phyloP scores from a whole-genome alignment of 1,140 invertebrate species.

The Rhynchophorus ferrugineus region DNA sequence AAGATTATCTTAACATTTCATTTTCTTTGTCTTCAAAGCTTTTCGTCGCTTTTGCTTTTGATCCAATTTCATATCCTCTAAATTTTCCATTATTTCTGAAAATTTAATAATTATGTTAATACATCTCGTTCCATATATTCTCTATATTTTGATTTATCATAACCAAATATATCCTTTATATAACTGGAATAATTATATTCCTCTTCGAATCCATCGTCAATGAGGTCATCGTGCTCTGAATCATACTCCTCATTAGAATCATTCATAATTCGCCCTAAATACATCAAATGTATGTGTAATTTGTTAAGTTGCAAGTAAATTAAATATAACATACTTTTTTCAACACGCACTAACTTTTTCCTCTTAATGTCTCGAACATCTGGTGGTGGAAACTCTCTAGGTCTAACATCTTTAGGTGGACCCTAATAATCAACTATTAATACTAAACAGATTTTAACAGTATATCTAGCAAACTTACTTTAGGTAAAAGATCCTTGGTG shows the following conservation, averaged over 20 bases:
- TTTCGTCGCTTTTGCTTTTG: slow-evolving; percentile 59
- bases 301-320: too few species aligned
- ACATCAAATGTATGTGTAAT: too few species aligned
- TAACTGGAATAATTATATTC: slow-evolving; percentile 68
- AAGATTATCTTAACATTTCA: slow-evolving; percentile 7
- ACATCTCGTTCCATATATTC: slow-evolving; percentile 32
- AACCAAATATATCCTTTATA: slow-evolving; percentile 84
- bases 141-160: slow-evolving; percentile 68
- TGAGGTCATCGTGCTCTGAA: slow-evolving; percentile 86
- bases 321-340: slow-evolving; percentile 39
- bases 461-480: background rate
- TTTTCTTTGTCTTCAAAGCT: slow-evolving; percentile 46
- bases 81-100: slow-evolving; percentile 69
- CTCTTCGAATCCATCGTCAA: slow-evolving; percentile 71
- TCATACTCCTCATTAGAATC: slow-evolving; percentile 76
- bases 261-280: slow-evolving; percentile 52
- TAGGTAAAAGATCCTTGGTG: slow-evolving; percentile 29
- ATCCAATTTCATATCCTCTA: slow-evolving; percentile 71
- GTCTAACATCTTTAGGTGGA: slow-evolving; percentile 27
- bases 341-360: slow-evolving; percentile 26
- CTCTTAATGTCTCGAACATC: slow-evolving; percentile 41
- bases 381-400: slow-evolving; percentile 42
- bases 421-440: slow-evolving; percentile 8
- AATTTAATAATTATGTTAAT: too few species aligned
- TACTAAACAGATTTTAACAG: background rate